Conservation (phyloP, 2,888 invertebrate species). For the Lamellibrachia columna region DNA sequence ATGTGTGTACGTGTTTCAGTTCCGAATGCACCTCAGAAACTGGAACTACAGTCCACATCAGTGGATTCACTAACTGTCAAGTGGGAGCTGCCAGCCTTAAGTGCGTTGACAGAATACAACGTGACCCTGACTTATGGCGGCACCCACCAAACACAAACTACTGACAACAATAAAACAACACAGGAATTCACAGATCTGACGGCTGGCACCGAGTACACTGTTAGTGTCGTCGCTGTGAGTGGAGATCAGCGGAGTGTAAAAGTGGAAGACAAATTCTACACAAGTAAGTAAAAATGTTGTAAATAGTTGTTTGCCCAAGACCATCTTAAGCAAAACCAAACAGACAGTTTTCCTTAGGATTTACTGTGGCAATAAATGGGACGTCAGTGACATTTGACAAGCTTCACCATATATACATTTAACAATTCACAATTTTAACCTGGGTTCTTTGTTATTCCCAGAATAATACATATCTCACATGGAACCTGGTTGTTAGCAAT, state of each 20-base stretch:
- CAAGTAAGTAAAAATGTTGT: too few relatives aligned
- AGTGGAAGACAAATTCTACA: neutral
- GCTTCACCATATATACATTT: too few relatives aligned
- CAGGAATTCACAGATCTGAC: neutral
- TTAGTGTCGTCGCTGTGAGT: neutral
- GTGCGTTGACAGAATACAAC: neutral
- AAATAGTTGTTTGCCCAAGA: too few relatives aligned
- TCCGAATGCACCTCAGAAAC: neutral
- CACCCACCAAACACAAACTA: neutral
- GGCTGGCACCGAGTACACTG: neutral
- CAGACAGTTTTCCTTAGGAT: neutral
- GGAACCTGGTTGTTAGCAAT: too few relatives aligned
- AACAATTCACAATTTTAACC: too few relatives aligned
- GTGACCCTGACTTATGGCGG: neutral
- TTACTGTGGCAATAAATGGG: too few relatives aligned
- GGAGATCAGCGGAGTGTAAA: conserved; percentile 8
- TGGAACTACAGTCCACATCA: neutral
- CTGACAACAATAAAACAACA: neutral
- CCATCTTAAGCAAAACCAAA: too few relatives aligned
- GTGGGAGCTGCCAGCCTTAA: neutral
- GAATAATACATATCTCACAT: too few relatives aligned
- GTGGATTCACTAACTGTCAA: neutral
- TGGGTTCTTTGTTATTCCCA: too few relatives aligned
- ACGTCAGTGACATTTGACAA: too few relatives aligned
- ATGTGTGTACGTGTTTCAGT: neutral